Evolutionary conservation across 2,888 invertebrate species (phyloP).

Genomic region (Strigamia maritima): DNA sequence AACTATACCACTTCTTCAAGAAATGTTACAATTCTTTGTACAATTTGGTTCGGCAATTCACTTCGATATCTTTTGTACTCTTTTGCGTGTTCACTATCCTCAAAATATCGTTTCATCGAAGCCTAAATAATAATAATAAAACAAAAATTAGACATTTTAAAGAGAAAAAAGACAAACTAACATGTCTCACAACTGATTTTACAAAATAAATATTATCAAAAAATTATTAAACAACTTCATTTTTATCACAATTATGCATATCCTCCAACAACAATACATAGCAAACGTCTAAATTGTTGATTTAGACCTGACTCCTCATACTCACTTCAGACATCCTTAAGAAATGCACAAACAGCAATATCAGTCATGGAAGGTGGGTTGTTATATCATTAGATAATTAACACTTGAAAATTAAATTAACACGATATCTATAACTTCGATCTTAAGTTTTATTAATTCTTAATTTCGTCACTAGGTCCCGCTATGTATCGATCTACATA

Average conservation of each 20-base stretch:
- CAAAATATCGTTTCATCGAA: neutral
- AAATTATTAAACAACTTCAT: neutral
- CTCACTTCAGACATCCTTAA: too few species aligned
- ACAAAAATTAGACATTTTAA: neutral
- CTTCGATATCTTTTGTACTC: constrained; percentile 18
- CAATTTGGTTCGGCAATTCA: neutral
- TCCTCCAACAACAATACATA: neutral
- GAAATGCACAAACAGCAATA: too few species aligned
- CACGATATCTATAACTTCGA: too few species aligned
- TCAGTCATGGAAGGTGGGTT: too few species aligned
- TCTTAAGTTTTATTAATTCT: neutral
- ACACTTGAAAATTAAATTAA: too few species aligned
- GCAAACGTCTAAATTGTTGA: too few species aligned
- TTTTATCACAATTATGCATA: neutral
- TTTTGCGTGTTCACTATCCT: neutral
- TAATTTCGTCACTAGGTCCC: neutral
- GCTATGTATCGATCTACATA: neutral
- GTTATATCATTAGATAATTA: too few species aligned
- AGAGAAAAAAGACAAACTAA: neutral
- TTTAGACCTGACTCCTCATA: too few species aligned
- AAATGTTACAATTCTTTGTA: neutral
- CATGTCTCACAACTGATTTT: neutral
- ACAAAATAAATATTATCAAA: neutral
- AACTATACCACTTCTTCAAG: neutral
- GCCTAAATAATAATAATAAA: neutral